Conservation (phyloP, 2,888 invertebrate species). For the Octonoba sinensis region DNA sequence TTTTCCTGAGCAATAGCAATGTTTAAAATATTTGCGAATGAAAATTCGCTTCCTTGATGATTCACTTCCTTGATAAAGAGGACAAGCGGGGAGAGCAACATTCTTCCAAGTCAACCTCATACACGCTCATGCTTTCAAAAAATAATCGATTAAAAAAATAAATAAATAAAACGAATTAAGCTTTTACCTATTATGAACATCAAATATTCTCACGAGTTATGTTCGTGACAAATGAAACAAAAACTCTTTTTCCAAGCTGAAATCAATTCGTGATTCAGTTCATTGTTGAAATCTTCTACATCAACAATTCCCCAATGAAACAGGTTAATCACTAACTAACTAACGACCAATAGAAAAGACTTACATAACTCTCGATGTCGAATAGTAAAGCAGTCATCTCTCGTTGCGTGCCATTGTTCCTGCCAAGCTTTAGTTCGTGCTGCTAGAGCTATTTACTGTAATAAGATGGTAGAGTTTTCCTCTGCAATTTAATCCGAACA, state of each 20-base stretch:
- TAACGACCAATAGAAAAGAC: slow-evolving; percentile 2
- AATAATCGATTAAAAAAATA: too few relatives aligned
- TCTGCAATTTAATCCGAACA: slow-evolving; percentile 12
- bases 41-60: too few relatives aligned
- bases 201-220: too few relatives aligned
- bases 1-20: too few relatives aligned
- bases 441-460: slow-evolving; percentile 39
- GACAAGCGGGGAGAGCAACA: too few relatives aligned
- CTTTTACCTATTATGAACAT: too few relatives aligned
- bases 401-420: slow-evolving; percentile 36
- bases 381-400: slow-evolving; percentile 2
- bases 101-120: too few relatives aligned
- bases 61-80: too few relatives aligned
- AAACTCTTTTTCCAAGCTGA: not conserved
- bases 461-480: slow-evolving; percentile 22
- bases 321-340: slow-evolving; percentile 11
- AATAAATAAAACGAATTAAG: too few relatives aligned
- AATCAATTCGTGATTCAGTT: slow-evolving; percentile 5
- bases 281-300: not conserved
- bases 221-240: not conserved
- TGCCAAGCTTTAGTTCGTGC: slow-evolving; percentile 30
- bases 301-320: slow-evolving; percentile 1
- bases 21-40: too few relatives aligned
- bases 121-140: too few relatives aligned
- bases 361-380: not conserved